A percentile compares a stretch with the other conserved stretches of the same genome.
Conservation (phyloP, 2,888 invertebrate genomes). For the Ariolimax columbianus region DNA sequence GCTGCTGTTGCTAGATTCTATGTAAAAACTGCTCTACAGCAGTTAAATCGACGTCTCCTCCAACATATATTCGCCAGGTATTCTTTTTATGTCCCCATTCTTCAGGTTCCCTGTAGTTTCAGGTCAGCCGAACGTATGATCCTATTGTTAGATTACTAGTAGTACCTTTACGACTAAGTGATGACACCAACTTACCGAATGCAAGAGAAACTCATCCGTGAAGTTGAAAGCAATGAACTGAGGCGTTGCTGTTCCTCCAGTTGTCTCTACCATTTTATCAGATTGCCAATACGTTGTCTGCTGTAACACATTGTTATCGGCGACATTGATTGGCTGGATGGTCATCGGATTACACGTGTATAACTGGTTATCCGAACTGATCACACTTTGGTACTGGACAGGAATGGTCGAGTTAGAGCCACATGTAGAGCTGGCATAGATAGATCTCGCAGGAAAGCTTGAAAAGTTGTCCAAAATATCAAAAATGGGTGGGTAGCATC, state of each 20-base stretch:
- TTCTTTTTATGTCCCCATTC: too few species aligned
- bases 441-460: slow-evolving; percentile 12
- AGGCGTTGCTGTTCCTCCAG: background rate
- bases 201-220: slow-evolving; percentile 39
- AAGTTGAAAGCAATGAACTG: slow-evolving; percentile 35
- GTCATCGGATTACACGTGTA: slow-evolving; percentile 22
- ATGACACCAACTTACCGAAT: slow-evolving; percentile 13
- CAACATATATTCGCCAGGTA: too few species aligned
- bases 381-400: slow-evolving; percentile 19
- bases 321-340: slow-evolving; percentile 11
- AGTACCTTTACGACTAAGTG: too few species aligned
- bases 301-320: background rate
- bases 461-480: background rate
- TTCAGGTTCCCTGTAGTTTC: too few species aligned
- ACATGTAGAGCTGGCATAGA: slow-evolving; percentile 27
- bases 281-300: slow-evolving; percentile 39
- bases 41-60: too few species aligned
- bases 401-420: slow-evolving; percentile 19
- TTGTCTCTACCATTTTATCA: slow-evolving; percentile 8
- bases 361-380: background rate
- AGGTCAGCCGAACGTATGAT: too few species aligned
- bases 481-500: slow-evolving; percentile 31
- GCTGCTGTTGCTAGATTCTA: too few species aligned
- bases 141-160: too few species aligned
- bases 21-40: too few species aligned